Base-by-base conservation (phyloP, 2,113 vertebrate genomes). In the Plecturocebus donacophilus region DNA sequence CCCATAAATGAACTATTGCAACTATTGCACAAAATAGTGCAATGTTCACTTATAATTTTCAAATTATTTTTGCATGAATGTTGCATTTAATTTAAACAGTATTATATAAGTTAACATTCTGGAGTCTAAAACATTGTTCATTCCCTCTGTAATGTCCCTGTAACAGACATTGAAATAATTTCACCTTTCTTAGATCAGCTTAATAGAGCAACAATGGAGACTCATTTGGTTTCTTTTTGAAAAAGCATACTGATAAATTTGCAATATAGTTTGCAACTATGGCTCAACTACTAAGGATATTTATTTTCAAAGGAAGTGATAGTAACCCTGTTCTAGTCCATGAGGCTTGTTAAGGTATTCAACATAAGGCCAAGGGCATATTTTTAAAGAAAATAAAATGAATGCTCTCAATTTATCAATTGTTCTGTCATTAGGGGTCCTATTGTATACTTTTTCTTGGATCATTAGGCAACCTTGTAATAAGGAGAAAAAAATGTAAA, bases 301-400 rank as follows among this genome's bases (percentile, higher is more conserved):
- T 98, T 98, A 87, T 98, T 98, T 98, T 95, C 84, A 97, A 96
- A 96, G 96, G 89, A 97, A 97, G 88, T 97, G 96, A 97, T 93
- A 76, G 73, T 19, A 98, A 98, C 96, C 98, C 91, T 97, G 95
- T 98, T 98, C 90, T 98, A 88, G 82, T 97, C 92, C 27, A 91
- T 68, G 96, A 97, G 84, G 38, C 90, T 90, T 95, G 61, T 80
- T 95, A 94, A 94, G 61, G 97, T 96, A 94, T 98, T 97, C 97
- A 95, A 95, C 61, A 90, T 64, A 90, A 71, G 88, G 80, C 88
- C 94, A 94, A 97, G 32, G 66, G 95, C 81, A 95, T 81, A 92
- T 80, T 91, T 95, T 97, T 75, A 87, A 84, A 73, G 38, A 87
- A 40, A 93, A 91, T 80, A 77, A 95, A 97, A 56, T 76, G 87